A percentile compares a stretch with the other conserved stretches of the same genome.
These are phyloP conservation scores for Acanthosoma haemorrhoidale DNA, from an alignment of 2,888 invertebrate species.

Conservation along the genomic window DNA sequence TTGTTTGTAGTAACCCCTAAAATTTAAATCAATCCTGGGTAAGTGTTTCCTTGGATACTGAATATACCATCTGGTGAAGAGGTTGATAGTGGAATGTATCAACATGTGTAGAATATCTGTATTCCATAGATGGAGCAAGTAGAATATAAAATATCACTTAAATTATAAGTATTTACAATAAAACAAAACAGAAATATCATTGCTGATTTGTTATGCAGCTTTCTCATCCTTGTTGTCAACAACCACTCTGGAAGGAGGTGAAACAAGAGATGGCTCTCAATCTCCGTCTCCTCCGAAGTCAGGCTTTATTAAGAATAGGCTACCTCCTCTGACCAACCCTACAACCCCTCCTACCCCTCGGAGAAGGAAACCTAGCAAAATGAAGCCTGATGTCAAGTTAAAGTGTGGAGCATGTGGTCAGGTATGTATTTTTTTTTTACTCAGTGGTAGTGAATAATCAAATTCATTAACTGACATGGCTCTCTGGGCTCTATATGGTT, in stretches of 20 bases:
- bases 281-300: slow-evolving; percentile 33
- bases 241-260: slow-evolving; percentile 30
- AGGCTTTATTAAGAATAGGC: slow-evolving; percentile 32
- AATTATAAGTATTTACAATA: no score
- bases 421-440: slow-evolving; percentile 51
- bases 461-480: no score
- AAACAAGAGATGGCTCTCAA: slow-evolving; percentile 34
- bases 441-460: no score
- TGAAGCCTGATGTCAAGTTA: slow-evolving; percentile 83
- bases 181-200: neutral
- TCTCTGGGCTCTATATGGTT: no score
- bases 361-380: slow-evolving; percentile 69
- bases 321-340: slow-evolving; percentile 36
- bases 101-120: no score
- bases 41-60: no score
- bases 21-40: no score
- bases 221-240: slow-evolving; percentile 30
- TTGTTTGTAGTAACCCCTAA: no score
- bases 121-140: no score
- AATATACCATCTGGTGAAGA: no score
- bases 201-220: slow-evolving; percentile 14
- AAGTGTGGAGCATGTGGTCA: slow-evolving; percentile 97
- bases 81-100: no score
- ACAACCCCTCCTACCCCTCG: slow-evolving; percentile 44
- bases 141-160: no score